Evolutionary conservation across 1,140 invertebrate genomes (phyloP), one percentile per base, ranked within the genome.

Genomic region (Limonius californicus): DNA sequence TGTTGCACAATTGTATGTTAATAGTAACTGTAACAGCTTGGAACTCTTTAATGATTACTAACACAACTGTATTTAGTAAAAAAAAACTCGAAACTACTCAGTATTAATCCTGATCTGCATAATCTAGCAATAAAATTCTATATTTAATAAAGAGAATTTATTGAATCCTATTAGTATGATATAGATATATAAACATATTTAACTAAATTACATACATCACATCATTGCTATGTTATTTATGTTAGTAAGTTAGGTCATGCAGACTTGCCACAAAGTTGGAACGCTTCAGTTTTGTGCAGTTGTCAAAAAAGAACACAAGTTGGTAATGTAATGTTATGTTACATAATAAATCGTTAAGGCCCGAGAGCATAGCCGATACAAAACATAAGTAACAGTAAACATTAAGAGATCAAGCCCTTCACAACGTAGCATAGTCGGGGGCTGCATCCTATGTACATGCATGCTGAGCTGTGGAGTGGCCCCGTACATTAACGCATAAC

Each of bases 371-470:
- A 57, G 61, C 57, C 27, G 30, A 55, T 64, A 65, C 42, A 62
- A 50, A 59, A 35, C 57, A 59, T 67, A 66, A 71, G 65, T 67
- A 71, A 70, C 69, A 67, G 70, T 65, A 66, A 72, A 70, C 66
- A 66, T 64, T 69, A 70, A 70, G 70, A 72, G 70, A 72, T 72
- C 70, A 72, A 72, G 67, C 69, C 67, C 64, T 54, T 39, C n/a
- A 14, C 35, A 18, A 30, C 14, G 65, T 70, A 54, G 62, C 65
- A 64, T 65, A 70, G 67, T 70, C 57, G 35, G 64, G 61, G 67
- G 63, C 67, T 62, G 68, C 63, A 39, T 61, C 61, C 9, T 55
- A 55, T 32, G 2, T 55, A 55, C 11, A 6, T 39, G 35, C 21
- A 55, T 30, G 30, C 4, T 55, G 21, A 55, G 14, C 20, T 23